A percentile compares a stretch with the other conserved stretches of the same genome.
These are phyloP conservation scores for Xenentodon cancila DNA, from an alignment of 2,797 vertebrate species.

Conservation along the genomic window DNA sequence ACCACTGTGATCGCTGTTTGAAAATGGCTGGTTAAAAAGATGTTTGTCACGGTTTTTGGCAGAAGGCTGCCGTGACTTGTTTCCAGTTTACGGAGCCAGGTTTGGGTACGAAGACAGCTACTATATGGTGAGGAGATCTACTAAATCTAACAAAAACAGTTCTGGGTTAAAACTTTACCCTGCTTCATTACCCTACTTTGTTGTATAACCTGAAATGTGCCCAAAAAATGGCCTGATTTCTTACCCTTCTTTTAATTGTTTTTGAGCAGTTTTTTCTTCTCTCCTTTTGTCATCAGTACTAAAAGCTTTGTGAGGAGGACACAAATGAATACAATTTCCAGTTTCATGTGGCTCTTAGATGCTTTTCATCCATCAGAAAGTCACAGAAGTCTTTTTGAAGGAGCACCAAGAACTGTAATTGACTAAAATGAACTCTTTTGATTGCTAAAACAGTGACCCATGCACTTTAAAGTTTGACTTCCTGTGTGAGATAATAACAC, in stretches of 20 bases:
- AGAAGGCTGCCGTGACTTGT: no score
- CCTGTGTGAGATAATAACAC: conserved; percentile 43
- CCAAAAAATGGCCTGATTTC: no score
- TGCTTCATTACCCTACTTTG: no score
- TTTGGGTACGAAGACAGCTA: no score
- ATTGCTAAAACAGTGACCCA: conserved; percentile 52
- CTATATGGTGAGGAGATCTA: no score
- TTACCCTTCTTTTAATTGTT: background rate
- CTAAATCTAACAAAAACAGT: no score
- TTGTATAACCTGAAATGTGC: no score
- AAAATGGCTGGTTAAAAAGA: no score
- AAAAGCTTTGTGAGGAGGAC: background rate
- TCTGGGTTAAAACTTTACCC: no score
- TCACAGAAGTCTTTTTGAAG: conserved; percentile 29
- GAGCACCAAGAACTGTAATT: conserved; percentile 50
- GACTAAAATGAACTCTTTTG: conserved; percentile 32
- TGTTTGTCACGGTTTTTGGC: no score
- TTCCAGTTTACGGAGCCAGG: no score
- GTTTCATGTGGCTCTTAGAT: conserved; percentile 13
- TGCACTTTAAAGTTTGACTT: conserved; percentile 44
- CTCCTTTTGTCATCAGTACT: conserved; percentile 16
- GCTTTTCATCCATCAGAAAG: conserved; percentile 13
- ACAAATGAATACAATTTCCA: background rate
- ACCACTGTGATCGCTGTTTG: no score
- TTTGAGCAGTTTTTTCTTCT: background rate